Evolutionary conservation across 53 echinoderm and acorn worm species (phyloP).

Genomic region (Crossaster papposus): DNA sequence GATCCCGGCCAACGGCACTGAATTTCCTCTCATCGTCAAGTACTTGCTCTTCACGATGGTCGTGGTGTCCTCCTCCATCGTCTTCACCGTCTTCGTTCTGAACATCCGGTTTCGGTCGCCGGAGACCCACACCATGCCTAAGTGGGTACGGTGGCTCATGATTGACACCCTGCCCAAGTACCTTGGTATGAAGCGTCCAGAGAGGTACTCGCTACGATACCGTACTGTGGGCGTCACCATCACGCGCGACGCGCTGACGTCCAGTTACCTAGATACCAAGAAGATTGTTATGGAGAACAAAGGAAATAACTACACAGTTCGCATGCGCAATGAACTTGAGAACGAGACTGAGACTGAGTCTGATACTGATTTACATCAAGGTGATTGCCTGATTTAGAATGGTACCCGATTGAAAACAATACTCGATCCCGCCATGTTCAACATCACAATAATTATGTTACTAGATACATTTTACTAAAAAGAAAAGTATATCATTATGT

Average conservation of each 20-base stretch:
- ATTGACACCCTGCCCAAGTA: conserved; percentile 78
- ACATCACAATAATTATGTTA: neutral
- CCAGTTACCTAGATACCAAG: conserved; percentile 67
- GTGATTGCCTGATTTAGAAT: conserved; percentile 44
- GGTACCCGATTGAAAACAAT: neutral
- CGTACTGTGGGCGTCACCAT: conserved; percentile 82
- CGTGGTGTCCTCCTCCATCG: conserved; percentile 92
- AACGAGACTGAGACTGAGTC: conserved; percentile 60
- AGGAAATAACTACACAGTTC: conserved; percentile 89
- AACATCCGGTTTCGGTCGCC: conserved; percentile 92
- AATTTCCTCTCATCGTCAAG: conserved; percentile 95
- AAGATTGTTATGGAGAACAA: conserved; percentile 87
- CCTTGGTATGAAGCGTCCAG: conserved; percentile 86
- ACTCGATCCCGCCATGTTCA: neutral
- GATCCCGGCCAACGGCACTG: conserved; percentile 93
- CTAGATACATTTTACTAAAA: too few relatives aligned
- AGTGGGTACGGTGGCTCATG: conserved; percentile 83
- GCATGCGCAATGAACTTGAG: conserved; percentile 84
- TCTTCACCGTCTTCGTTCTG: conserved; percentile 89
- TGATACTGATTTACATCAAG: conserved; percentile 57
- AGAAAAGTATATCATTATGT: too few relatives aligned
- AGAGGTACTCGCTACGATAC: conserved; percentile 71
- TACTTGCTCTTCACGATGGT: conserved; percentile 97
- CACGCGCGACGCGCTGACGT: conserved; percentile 80
- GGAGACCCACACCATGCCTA: conserved; percentile 86